These are phyloP conservation scores for Psilopsiagon aurifrons DNA, from an alignment of 2,113 vertebrate genomes.

Conservation along the genomic window DNA sequence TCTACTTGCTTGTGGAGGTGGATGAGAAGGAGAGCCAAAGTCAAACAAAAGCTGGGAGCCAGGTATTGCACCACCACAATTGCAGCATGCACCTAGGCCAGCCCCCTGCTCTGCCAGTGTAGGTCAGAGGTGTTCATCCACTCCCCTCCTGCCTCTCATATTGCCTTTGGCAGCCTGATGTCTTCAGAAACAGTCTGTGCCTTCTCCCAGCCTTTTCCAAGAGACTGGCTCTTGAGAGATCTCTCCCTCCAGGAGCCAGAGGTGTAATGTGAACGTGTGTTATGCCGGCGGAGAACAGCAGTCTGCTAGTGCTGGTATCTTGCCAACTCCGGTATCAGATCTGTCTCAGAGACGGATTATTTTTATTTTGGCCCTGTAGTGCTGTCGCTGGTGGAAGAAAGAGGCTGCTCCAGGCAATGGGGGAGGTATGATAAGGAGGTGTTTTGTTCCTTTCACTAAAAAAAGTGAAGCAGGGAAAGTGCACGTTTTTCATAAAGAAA, in stretches of 20 bases:
- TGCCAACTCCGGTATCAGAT: not conserved
- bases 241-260: not conserved
- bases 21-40: conserved; percentile 82
- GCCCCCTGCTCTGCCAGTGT: not conserved
- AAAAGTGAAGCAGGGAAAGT: not conserved
- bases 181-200: not conserved
- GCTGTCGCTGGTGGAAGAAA: not conserved
- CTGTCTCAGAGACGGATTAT: not conserved
- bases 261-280: not conserved
- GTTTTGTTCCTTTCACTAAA: not conserved
- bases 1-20: conserved; percentile 72
- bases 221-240: not conserved
- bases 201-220: not conserved
- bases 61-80: conserved; percentile 57
- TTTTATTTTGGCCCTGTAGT: not conserved
- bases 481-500: not conserved
- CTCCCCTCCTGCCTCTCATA: not conserved
- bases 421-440: not conserved
- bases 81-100: not conserved
- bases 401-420: not conserved
- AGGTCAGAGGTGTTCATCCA: not conserved
- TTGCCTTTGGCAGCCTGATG: not conserved
- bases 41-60: not conserved
- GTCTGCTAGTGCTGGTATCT: not conserved
- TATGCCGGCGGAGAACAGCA: not conserved